Evolutionary conservation across 2,888 invertebrate genomes (phyloP).

Genomic region (Hemithea aestivaria): DNA sequence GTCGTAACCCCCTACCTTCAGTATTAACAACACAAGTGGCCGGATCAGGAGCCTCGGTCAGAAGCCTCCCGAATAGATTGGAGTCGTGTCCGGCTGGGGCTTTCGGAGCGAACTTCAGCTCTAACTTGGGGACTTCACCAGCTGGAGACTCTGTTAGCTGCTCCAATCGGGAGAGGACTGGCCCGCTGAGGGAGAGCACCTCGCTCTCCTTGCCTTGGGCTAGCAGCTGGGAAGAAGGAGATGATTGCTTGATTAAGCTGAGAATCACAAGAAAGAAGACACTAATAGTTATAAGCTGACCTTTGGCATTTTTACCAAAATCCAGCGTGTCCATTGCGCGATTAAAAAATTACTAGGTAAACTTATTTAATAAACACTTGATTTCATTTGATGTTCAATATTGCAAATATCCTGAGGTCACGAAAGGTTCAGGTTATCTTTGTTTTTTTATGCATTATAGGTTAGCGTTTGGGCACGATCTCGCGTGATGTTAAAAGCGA

Average conservation of each 20-base stretch:
- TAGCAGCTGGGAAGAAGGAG: conserved; percentile 61
- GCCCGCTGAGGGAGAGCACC: conserved; percentile 82
- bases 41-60: conserved; percentile 82
- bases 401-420: too few species aligned
- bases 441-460: too few species aligned
- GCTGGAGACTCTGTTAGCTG: conserved; percentile 76
- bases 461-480: too few species aligned
- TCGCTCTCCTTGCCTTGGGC: conserved; percentile 84
- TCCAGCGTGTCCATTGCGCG: too few species aligned
- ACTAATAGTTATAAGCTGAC: too few species aligned
- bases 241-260: neutral
- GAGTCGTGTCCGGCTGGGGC: conserved; percentile 51
- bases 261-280: neutral
- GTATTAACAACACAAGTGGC: conserved; percentile 78
- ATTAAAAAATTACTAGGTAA: too few species aligned
- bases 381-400: too few species aligned
- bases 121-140: conserved; percentile 43
- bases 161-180: conserved; percentile 83
- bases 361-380: too few species aligned
- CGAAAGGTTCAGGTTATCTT: too few species aligned
- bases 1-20: conserved; percentile 77
- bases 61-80: conserved; percentile 59
- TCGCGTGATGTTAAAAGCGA: too few species aligned
- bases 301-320: too few species aligned
- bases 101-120: conserved; percentile 55